phyloP scores from a whole-genome alignment of 2,797 vertebrate species.

The Melanotaenia nigrans region DNA sequence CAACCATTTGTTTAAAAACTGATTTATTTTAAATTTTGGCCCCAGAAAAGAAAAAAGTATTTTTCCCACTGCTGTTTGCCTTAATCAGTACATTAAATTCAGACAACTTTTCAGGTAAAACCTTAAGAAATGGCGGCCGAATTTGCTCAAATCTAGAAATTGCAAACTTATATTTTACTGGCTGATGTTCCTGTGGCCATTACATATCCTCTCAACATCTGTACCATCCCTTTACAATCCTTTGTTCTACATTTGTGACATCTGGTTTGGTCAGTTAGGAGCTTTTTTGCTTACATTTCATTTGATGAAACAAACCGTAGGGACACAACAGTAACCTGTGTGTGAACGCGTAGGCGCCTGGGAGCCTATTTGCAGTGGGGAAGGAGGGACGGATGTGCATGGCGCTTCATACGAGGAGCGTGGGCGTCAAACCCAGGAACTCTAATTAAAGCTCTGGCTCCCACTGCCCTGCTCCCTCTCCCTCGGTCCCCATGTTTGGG shows the following conservation, averaged over 20 bases:
- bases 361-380: constrained; percentile 60
- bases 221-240: too few species aligned
- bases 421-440: constrained; percentile 74
- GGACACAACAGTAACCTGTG: constrained; percentile 5
- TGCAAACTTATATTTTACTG: neutral
- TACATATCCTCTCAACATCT: too few species aligned
- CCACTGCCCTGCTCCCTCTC: constrained; percentile 62
- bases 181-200: too few species aligned
- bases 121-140: too few species aligned
- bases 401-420: constrained; percentile 64
- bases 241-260: too few species aligned
- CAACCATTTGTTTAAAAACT: too few species aligned
- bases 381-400: constrained; percentile 39
- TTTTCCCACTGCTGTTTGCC: too few species aligned
- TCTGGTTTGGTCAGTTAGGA: neutral
- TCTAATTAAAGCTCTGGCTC: constrained; percentile 76
- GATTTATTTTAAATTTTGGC: too few species aligned
- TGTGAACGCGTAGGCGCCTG: constrained; percentile 40
- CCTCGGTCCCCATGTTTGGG: constrained; percentile 75
- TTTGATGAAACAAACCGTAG: neutral
- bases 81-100: too few species aligned
- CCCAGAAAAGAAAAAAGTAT: too few species aligned
- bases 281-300: neutral
- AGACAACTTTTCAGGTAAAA: too few species aligned
- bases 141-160: neutral